Evolutionary conservation across 2,888 invertebrate genomes (phyloP).

Genomic region (Andrena bicolor): DNA sequence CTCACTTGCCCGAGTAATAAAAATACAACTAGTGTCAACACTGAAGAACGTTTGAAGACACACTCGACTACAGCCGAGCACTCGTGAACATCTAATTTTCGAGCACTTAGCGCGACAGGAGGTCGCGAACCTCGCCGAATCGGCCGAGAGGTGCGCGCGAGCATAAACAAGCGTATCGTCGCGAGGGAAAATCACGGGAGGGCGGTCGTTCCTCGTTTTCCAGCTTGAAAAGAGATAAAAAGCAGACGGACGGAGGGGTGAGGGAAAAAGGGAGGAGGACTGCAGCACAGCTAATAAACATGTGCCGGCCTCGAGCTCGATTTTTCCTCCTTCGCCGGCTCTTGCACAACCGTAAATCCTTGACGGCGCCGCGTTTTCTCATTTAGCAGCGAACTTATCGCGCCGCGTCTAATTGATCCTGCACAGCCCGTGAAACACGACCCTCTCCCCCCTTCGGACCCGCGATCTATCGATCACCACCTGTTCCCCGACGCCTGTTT

Average conservation of each 20-base stretch:
- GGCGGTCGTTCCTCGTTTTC: constrained; percentile 15
- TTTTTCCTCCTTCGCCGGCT: constrained; percentile 57
- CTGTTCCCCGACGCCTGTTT: constrained; percentile 37
- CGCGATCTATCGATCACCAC: constrained; percentile 46
- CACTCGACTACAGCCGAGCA: background rate
- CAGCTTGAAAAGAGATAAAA: constrained; percentile 26
- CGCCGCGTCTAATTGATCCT: constrained; percentile 64
- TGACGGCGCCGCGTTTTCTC: constrained; percentile 59
- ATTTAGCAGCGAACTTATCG: constrained; percentile 71
- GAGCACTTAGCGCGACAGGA: background rate
- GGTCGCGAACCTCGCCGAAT: constrained; percentile 11
- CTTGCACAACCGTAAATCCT: constrained; percentile 66
- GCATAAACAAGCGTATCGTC: constrained; percentile 31
- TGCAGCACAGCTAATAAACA: constrained; percentile 44
- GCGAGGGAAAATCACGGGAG: constrained; percentile 20
- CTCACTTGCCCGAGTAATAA: no score
- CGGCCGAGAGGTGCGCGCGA: constrained; percentile 7
- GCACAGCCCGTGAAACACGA: constrained; percentile 25
- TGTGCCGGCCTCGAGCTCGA: constrained; percentile 41
- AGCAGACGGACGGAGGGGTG: background rate
- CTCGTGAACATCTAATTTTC: background rate
- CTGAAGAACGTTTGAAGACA: no score
- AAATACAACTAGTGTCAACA: no score
- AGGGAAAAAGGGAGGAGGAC: constrained; percentile 4
- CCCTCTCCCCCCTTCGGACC: background rate